Percentiles rank a stretch among this genome's conserved stretches.
phyloP scores from a whole-genome alignment of 2,113 vertebrate genomes.

The Corythaeola cristata region DNA sequence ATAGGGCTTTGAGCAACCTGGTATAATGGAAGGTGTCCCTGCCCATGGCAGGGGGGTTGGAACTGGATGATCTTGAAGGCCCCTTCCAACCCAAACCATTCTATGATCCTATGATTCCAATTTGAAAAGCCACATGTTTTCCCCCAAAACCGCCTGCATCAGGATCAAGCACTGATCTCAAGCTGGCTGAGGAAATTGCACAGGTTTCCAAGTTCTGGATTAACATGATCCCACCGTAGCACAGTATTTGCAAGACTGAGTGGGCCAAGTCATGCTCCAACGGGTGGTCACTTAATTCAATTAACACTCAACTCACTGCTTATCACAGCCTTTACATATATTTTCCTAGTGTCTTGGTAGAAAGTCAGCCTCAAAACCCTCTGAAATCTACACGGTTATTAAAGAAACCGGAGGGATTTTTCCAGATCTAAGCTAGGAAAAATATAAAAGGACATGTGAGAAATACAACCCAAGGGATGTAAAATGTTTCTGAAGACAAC shows the following conservation, averaged over 20 bases:
- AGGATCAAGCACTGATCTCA: not conserved
- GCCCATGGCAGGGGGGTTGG: too few relatives aligned
- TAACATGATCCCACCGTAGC: not conserved
- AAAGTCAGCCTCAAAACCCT: not conserved
- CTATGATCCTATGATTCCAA: too few relatives aligned
- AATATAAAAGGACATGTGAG: not conserved
- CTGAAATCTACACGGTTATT: not conserved
- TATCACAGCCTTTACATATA: not conserved
- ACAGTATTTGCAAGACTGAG: not conserved
- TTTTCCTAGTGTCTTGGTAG: not conserved
- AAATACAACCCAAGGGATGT: not conserved
- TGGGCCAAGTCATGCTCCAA: not conserved
- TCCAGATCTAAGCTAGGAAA: not conserved
- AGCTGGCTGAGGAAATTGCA: accelerated
- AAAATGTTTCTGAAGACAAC: not conserved
- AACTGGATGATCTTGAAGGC: too few relatives aligned
- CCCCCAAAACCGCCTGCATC: not conserved
- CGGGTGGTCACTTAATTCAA: not conserved
- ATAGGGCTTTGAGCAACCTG: too few relatives aligned
- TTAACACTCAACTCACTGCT: not conserved
- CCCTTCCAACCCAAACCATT: too few relatives aligned
- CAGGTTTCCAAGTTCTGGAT: not conserved
- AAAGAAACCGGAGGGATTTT: not conserved
- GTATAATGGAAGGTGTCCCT: too few relatives aligned
- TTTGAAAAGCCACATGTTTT: not conserved